These are phyloP conservation scores for Lasioglossum morio DNA, from an alignment of 2,888 invertebrate species.

Conservation along the genomic window DNA sequence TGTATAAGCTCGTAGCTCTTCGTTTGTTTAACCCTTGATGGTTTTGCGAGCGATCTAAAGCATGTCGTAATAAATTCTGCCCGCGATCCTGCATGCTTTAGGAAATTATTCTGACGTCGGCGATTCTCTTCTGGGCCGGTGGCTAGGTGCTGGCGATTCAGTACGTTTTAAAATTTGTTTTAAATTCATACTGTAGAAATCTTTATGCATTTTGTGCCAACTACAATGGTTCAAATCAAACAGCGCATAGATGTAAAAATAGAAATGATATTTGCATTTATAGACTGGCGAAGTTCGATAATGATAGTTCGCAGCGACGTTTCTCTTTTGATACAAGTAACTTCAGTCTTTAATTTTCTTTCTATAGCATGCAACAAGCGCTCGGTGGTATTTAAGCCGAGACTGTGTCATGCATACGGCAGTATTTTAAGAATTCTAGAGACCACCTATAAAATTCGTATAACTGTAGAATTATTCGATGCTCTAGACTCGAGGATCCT, in stretches of 20 bases:
- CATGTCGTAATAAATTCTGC: constrained; percentile 21
- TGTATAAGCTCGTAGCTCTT: constrained; percentile 38
- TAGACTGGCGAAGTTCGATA: neutral
- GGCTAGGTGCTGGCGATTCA: no score
- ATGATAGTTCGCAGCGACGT: neutral
- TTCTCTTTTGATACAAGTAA: neutral
- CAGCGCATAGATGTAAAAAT: neutral
- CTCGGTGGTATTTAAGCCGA: neutral
- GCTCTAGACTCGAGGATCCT: neutral
- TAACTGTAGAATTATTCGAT: neutral
- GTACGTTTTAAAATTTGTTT: no score
- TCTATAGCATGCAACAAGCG: neutral
- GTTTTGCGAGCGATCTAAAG: constrained; percentile 1
- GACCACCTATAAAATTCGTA: neutral
- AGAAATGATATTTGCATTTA: neutral
- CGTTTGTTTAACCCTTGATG: constrained; percentile 43
- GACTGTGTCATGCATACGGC: neutral
- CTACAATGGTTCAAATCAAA: no score
- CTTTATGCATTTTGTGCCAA: no score
- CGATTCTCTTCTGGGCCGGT: no score
- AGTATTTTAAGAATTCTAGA: neutral
- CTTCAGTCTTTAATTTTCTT: neutral
- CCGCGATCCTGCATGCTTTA: constrained; percentile 14
- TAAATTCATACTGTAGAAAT: no score
- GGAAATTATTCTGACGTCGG: neutral